These are phyloP conservation scores for Phrynocephalus guinanensis DNA, from an alignment of 2,797 vertebrate species.

Conservation along the genomic window DNA sequence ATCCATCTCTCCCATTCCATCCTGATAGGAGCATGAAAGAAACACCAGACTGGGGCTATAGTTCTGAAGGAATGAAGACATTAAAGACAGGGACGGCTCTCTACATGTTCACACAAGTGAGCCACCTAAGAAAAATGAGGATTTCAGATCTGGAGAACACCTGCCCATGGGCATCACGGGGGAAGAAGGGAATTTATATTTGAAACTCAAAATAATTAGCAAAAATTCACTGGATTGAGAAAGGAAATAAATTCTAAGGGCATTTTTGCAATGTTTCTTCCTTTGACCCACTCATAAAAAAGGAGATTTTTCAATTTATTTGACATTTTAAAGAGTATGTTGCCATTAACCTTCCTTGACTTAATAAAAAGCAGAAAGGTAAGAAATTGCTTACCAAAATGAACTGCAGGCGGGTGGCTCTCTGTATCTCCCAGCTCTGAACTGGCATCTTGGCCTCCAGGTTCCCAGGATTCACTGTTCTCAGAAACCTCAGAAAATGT, in stretches of 20 bases:
- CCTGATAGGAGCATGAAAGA: background rate
- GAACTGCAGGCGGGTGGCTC: conserved; percentile 49
- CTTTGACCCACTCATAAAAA: background rate
- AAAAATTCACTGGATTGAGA: background rate
- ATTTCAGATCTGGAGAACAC: background rate
- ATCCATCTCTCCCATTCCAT: background rate
- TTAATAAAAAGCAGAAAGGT: background rate
- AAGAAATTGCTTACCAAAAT: conserved; percentile 74
- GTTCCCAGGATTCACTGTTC: conserved; percentile 75
- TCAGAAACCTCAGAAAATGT: conserved; percentile 68
- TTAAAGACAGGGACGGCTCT: background rate
- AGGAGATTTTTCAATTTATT: background rate
- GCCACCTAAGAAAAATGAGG: background rate
- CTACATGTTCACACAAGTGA: background rate
- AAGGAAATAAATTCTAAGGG: background rate
- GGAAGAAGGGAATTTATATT: background rate
- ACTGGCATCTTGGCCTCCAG: conserved; percentile 58
- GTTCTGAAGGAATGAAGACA: background rate
- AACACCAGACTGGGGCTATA: background rate
- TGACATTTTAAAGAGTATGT: background rate
- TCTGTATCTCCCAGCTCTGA: conserved; percentile 56
- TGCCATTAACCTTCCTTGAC: background rate
- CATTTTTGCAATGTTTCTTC: background rate
- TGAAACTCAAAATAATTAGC: background rate
- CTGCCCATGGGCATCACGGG: background rate